Evolutionary conservation across 1,140 invertebrate species (phyloP).

Genomic region (Diachasmimorpha longicaudata): DNA sequence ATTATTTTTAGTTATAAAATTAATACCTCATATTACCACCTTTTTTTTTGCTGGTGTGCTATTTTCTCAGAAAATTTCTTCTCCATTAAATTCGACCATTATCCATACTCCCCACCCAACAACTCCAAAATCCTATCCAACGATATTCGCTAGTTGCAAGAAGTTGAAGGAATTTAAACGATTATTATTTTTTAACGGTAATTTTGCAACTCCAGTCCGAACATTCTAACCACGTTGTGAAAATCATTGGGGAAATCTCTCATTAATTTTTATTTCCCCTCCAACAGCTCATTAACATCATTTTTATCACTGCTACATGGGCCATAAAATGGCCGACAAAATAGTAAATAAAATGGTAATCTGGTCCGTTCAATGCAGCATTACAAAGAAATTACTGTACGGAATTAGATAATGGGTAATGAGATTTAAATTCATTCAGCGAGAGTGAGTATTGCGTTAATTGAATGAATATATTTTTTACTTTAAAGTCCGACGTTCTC

Average conservation of each 20-base stretch:
- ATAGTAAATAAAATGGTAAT: neutral
- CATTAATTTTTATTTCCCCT: neutral
- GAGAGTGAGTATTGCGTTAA: conserved; percentile 1
- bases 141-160: too few relatives aligned
- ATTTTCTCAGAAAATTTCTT: too few relatives aligned
- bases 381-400: neutral
- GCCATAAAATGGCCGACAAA: neutral
- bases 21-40: too few relatives aligned
- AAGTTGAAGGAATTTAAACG: too few relatives aligned
- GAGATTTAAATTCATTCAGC: conserved; percentile 18
- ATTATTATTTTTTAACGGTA: too few relatives aligned
- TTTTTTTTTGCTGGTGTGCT: too few relatives aligned
- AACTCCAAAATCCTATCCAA: too few relatives aligned
- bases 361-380: neutral
- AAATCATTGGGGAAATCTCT: neutral
- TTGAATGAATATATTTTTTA: conserved; percentile 17
- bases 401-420: neutral
- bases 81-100: too few relatives aligned
- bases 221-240: too few relatives aligned
- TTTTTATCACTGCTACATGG: neutral
- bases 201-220: too few relatives aligned
- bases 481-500: neutral
- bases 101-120: too few relatives aligned
- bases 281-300: neutral
- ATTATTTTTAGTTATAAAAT: too few relatives aligned